Evolutionary conservation across 2,113 vertebrate species (phyloP).

Genomic region (Poecilia latipinna): DNA sequence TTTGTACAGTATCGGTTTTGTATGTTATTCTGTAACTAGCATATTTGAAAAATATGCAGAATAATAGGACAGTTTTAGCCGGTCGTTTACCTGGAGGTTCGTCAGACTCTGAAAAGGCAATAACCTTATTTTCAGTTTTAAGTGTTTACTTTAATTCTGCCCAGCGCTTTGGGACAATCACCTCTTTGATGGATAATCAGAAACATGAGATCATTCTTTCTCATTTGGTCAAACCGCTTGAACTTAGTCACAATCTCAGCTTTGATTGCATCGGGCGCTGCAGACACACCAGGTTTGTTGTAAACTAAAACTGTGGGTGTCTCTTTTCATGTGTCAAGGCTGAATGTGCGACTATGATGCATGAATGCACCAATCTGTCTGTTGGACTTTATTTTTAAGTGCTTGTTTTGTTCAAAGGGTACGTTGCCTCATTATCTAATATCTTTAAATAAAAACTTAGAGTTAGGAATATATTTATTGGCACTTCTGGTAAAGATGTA

Average conservation of each 20-base stretch:
- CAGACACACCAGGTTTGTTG: neutral
- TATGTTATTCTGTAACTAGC: constrained; percentile 4
- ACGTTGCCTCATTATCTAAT: constrained; percentile 26
- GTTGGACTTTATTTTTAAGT: constrained; percentile 46
- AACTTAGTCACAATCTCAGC: neutral
- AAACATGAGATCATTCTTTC: neutral
- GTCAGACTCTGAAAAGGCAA: neutral
- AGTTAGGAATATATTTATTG: neutral
- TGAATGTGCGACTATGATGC: neutral
- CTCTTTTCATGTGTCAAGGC: neutral
- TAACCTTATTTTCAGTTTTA: constrained; percentile 21
- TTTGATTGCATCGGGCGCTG: neutral
- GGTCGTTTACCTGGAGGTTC: neutral
- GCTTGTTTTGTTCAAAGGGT: constrained; percentile 43
- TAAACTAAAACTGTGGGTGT: constrained; percentile 1
- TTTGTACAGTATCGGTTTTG: constrained; percentile 34
- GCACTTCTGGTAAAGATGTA: neutral
- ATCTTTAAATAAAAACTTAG: neutral
- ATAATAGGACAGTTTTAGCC: too few species aligned
- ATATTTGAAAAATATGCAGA: constrained; percentile 19
- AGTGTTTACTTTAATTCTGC: constrained; percentile 14
- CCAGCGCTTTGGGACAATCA: constrained; percentile 57
- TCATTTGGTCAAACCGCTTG: neutral
- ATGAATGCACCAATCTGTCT: constrained; percentile 10
- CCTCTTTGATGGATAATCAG: constrained; percentile 40